phyloP scores from a whole-genome alignment of 2,888 invertebrate genomes.

The Scaptomyza parva region DNA sequence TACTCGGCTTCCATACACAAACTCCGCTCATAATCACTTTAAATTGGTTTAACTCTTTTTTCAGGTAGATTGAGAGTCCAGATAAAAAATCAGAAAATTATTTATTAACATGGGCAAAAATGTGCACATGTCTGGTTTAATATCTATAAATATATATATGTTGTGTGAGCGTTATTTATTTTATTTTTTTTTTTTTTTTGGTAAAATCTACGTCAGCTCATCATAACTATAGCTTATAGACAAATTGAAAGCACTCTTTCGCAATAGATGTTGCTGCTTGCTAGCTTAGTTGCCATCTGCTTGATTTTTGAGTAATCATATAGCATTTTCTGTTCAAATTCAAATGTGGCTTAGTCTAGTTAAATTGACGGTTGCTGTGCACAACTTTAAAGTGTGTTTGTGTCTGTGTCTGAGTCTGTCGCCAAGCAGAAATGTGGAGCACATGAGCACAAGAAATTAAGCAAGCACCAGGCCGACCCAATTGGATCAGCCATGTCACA shows the following conservation, averaged over 20 bases:
- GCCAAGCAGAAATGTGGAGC: constrained; percentile 43
- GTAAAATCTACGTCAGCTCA: neutral
- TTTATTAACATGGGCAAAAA: constrained; percentile 1
- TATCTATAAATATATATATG: neutral
- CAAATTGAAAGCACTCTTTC: neutral
- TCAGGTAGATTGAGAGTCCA: neutral
- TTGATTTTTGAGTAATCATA: constrained; percentile 43
- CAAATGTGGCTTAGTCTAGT: constrained; percentile 8
- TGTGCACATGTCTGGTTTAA: neutral
- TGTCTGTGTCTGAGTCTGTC: neutral
- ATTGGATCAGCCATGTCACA: constrained; percentile 44
- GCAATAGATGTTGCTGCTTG: too few relatives aligned
- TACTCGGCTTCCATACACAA: neutral
- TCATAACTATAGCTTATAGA: neutral
- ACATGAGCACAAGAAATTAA: constrained; percentile 61
- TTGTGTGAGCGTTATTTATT: too few relatives aligned
- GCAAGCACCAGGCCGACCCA: constrained; percentile 28
- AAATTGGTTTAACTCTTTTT: neutral
- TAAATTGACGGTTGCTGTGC: constrained; percentile 33
- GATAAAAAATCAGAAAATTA: neutral
- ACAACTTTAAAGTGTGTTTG: constrained; percentile 48
- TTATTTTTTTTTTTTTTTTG: neutral
- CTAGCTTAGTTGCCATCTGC: neutral
- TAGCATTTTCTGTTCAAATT: constrained; percentile 27
- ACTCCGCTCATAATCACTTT: neutral